Conservation (phyloP, 2,113 vertebrate genomes). For the Phainopepla nitens region DNA sequence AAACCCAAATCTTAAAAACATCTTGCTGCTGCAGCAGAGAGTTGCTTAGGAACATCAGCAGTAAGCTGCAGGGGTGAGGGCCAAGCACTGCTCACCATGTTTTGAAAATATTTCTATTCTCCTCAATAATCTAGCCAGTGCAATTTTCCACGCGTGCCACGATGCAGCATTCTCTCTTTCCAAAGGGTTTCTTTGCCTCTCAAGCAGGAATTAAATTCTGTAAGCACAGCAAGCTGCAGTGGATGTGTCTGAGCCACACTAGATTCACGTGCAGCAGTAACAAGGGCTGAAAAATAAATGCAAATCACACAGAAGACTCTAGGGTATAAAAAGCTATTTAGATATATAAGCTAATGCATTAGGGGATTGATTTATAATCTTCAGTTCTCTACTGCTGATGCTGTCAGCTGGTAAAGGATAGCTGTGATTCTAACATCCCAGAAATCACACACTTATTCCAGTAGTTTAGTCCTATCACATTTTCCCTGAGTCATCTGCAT, state of each 20-base stretch:
- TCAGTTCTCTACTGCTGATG: background rate
- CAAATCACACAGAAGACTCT: background rate
- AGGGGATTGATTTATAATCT: background rate
- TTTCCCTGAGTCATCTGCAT: background rate
- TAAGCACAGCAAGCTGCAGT: conserved; percentile 40
- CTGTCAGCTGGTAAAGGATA: background rate
- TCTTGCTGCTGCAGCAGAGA: background rate
- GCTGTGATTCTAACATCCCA: background rate
- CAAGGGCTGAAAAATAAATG: conserved; percentile 41
- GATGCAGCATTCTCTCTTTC: conserved; percentile 45
- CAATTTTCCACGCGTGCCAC: conserved; percentile 41
- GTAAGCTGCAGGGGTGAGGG: background rate
- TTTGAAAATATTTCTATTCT: background rate
- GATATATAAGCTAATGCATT: background rate
- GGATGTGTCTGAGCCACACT: conserved; percentile 60
- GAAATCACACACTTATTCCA: background rate
- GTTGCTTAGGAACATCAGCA: background rate
- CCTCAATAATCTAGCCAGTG: background rate
- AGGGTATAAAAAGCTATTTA: background rate
- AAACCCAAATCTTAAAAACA: background rate
- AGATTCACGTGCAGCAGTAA: conserved; percentile 61
- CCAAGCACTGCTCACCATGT: background rate
- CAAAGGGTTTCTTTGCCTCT: conserved; percentile 36
- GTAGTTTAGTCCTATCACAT: background rate
- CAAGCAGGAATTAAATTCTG: conserved; percentile 21